Percentiles rank a stretch among this genome's conserved stretches.
These are phyloP conservation scores for Merodon equestris DNA, from an alignment of 2,888 invertebrate genomes.

Conservation along the genomic window DNA sequence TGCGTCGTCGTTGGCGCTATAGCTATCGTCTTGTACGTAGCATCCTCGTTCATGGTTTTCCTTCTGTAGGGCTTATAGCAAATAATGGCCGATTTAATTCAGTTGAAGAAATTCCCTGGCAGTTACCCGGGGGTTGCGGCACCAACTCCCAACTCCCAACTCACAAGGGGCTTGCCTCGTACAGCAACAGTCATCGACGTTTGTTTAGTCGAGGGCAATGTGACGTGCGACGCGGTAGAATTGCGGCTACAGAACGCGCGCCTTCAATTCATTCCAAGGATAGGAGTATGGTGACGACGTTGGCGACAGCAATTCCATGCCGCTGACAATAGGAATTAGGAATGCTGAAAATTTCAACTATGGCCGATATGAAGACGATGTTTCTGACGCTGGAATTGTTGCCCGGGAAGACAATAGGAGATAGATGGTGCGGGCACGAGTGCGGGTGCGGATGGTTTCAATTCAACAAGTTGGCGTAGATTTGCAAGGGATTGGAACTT, in stretches of 20 bases:
- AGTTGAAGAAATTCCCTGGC: constrained; percentile 49
- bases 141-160: not conserved
- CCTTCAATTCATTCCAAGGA: constrained; percentile 14
- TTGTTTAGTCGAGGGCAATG: constrained; percentile 28
- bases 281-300: constrained; percentile 12
- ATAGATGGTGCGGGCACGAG: constrained; percentile 9
- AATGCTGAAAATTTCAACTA: constrained; percentile 59
- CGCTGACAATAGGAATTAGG: constrained; percentile 61
- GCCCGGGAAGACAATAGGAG: constrained; percentile 32
- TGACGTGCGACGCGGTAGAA: not conserved
- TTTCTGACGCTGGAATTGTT: constrained; percentile 28
- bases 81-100: constrained; percentile 61
- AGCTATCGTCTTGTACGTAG: constrained; percentile 25
- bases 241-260: constrained; percentile 19
- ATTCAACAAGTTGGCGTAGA: constrained; percentile 54
- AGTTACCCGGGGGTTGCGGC: constrained; percentile 2
- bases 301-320: constrained; percentile 36
- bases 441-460: constrained; percentile 26
- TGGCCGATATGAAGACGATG: constrained; percentile 42
- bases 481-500: constrained; percentile 10
- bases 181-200: constrained; percentile 43
- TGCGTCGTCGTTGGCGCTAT: constrained; percentile 26
- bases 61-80: constrained; percentile 13
- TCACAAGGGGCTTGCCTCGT: not conserved
- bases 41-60: constrained; percentile 31